These are phyloP conservation scores for Indicator indicator DNA, from an alignment of 2,113 vertebrate species.

Conservation along the genomic window DNA sequence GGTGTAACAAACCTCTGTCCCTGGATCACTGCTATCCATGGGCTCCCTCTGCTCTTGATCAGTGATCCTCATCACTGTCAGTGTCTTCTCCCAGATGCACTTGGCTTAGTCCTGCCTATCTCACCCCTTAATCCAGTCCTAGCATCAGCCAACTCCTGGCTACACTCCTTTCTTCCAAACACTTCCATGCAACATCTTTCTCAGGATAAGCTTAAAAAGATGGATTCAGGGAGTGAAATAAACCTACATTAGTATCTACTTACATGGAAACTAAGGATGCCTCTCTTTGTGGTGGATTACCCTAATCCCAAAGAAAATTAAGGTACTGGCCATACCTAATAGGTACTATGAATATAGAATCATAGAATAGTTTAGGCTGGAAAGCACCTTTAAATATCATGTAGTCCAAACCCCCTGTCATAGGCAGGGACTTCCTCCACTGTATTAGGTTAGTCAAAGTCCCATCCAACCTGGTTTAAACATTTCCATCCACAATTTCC, in stretches of 20 bases:
- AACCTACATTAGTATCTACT: accelerated
- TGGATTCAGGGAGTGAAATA: not conserved
- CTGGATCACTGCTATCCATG: not conserved
- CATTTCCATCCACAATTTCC: too few relatives aligned
- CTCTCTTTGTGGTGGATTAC: not conserved
- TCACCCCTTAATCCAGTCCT: not conserved
- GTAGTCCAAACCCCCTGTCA: too few relatives aligned
- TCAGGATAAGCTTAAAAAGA: not conserved
- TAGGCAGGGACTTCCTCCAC: too few relatives aligned
- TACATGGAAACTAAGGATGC: not conserved
- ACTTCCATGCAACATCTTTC: not conserved
- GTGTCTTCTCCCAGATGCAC: not conserved
- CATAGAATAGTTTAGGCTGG: too few relatives aligned
- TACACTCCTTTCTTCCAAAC: not conserved
- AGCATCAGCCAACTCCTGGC: not conserved
- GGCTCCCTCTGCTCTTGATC: not conserved
- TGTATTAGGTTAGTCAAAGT: too few relatives aligned
- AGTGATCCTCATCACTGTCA: not conserved
- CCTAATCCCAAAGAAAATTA: not conserved
- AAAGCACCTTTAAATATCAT: too few relatives aligned
- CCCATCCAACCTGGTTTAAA: too few relatives aligned
- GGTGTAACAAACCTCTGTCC: not conserved
- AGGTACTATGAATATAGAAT: not conserved
- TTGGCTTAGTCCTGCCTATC: not conserved
- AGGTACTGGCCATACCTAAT: not conserved